These are phyloP conservation scores for Mythimna albipuncta DNA, from an alignment of 2,888 invertebrate species.

Conservation along the genomic window DNA sequence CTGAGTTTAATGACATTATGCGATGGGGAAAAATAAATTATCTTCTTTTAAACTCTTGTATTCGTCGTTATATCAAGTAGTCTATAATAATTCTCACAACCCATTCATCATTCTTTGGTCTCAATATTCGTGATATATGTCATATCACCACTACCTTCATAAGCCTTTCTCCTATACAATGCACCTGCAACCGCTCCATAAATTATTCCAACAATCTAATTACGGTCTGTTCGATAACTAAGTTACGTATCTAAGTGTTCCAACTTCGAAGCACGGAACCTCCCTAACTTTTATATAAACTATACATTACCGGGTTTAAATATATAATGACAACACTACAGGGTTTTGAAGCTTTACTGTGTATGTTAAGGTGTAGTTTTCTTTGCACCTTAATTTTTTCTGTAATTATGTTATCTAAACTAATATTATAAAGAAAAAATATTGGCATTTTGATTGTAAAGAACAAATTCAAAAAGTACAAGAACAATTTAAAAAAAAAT, in stretches of 20 bases:
- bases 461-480: too few species aligned
- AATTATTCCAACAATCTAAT: slow-evolving; percentile 49
- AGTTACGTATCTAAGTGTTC: slow-evolving; percentile 49
- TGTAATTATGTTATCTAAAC: too few species aligned
- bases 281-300: slow-evolving; percentile 47
- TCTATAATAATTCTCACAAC: too few species aligned
- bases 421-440: too few species aligned
- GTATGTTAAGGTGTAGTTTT: neutral
- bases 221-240: slow-evolving; percentile 45
- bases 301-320: slow-evolving; percentile 33
- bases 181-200: slow-evolving; percentile 47
- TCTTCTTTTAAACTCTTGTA: too few species aligned
- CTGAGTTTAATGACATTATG: too few species aligned
- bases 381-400: neutral
- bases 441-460: too few species aligned
- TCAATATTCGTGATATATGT: neutral
- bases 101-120: too few species aligned
- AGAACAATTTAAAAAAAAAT: too few species aligned
- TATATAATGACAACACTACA: neutral
- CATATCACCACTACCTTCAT: neutral
- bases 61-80: too few species aligned
- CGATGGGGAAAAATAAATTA: too few species aligned
- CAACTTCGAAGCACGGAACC: slow-evolving; percentile 41
- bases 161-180: slow-evolving; percentile 3
- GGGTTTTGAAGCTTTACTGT: slow-evolving; percentile 15